Evolutionary conservation across 1,140 invertebrate species (phyloP).

Genomic region (Drosophila seguyi): DNA sequence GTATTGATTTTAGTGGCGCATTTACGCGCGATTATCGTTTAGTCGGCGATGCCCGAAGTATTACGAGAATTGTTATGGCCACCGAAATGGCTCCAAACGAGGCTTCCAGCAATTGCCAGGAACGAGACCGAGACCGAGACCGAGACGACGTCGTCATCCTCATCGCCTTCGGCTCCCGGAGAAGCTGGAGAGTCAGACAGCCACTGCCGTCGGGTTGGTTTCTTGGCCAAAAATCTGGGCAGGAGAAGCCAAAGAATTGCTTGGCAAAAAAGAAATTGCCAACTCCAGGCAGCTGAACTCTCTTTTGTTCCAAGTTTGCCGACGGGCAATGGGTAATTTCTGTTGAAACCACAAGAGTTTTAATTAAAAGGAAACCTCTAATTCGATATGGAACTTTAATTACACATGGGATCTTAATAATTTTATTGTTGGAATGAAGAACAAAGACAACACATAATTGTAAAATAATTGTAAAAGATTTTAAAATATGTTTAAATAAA

Average conservation of each 20-base stretch:
- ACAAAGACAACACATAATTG: no score
- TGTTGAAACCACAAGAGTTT: conserved; percentile 4
- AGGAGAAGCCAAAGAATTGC: conserved; percentile 16
- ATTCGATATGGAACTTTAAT: no score
- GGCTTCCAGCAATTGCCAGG: conserved; percentile 63
- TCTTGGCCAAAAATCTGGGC: conserved; percentile 14
- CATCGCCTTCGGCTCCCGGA: conserved; percentile 41
- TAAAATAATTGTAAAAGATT: no score
- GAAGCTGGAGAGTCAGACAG: conserved; percentile 13
- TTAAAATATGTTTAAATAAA: no score
- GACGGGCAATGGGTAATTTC: conserved; percentile 12
- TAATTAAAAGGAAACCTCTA: neutral
- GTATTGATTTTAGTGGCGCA: conserved; percentile 83
- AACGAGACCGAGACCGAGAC: conserved; percentile 3
- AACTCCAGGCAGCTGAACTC: neutral
- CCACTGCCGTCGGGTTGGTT: conserved; percentile 7
- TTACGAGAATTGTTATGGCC: conserved; percentile 82
- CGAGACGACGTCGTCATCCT: conserved; percentile 20
- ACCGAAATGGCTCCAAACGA: conserved; percentile 75
- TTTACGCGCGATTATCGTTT: conserved; percentile 83
- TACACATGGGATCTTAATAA: neutral
- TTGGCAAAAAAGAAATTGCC: neutral
- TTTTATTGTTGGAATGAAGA: no score
- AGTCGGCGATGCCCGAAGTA: conserved; percentile 82
- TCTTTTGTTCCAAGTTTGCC: conserved; percentile 23